These are phyloP conservation scores for Sus scrofa DNA, from an alignment of 2,113 vertebrate genomes.

Conservation along the genomic window T2T-Sscrofa CM000826.6:102389501-102390000, in stretches of 20 bases:
- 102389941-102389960: neutral
- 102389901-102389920: neutral
- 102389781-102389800: neutral
- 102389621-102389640: neutral
- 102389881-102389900: neutral
- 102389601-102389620: neutral
- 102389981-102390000: neutral
- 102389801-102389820: neutral
- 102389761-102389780: rapidly evolving
- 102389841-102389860: neutral
- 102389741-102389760: neutral
- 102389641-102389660: conserved; percentile 45
- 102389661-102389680: neutral
- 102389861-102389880: neutral
- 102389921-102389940: neutral
- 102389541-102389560: neutral
- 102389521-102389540: neutral
- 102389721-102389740: neutral
- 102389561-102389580: neutral
- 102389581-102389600: neutral
- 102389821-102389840: neutral
- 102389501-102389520: conserved; percentile 1
- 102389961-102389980: neutral
- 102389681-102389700: neutral
- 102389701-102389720: neutral